Evolutionary conservation across 1,140 invertebrate species (phyloP).

Genomic region (Zaprionus davidi): DNA sequence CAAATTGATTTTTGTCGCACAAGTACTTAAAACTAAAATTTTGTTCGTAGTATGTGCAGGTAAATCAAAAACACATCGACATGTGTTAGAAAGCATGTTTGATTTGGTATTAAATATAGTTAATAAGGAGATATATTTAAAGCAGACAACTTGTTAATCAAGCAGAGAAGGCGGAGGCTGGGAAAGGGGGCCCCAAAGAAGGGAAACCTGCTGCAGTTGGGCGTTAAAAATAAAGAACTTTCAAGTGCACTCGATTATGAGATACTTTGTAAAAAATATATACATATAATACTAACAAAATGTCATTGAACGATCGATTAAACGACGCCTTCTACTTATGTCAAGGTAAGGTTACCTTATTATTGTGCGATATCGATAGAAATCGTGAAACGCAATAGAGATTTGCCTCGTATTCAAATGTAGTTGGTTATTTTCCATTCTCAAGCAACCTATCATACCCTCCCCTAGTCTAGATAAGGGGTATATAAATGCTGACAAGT

Average conservation of each 20-base stretch:
- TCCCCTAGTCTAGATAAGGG: not conserved
- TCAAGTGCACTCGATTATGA: constrained; percentile 40
- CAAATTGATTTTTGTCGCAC: constrained; percentile 8
- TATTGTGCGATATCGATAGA: not conserved
- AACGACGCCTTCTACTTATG: not conserved
- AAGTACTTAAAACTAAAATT: constrained; percentile 30
- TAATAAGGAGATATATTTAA: not conserved
- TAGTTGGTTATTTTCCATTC: not conserved
- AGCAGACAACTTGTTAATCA: not conserved
- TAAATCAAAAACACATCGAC: constrained; percentile 21
- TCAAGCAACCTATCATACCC: not conserved
- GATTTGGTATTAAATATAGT: not conserved
- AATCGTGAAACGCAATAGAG: not conserved
- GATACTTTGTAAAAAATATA: not conserved
- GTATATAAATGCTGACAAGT: not conserved
- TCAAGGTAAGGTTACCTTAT: constrained; percentile 2
- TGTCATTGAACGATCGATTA: not conserved
- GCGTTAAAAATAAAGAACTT: constrained; percentile 1
- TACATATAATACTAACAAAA: not conserved
- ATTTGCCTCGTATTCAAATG: not conserved
- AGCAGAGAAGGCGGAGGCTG: not conserved
- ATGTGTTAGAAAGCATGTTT: not conserved
- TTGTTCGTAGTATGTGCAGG: constrained; percentile 33
- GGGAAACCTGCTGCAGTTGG: constrained; percentile 13
- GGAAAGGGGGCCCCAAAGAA: no score